phyloP scores from a whole-genome alignment of 2,113 vertebrate genomes.

The Xiphophorus maculatus region DNA sequence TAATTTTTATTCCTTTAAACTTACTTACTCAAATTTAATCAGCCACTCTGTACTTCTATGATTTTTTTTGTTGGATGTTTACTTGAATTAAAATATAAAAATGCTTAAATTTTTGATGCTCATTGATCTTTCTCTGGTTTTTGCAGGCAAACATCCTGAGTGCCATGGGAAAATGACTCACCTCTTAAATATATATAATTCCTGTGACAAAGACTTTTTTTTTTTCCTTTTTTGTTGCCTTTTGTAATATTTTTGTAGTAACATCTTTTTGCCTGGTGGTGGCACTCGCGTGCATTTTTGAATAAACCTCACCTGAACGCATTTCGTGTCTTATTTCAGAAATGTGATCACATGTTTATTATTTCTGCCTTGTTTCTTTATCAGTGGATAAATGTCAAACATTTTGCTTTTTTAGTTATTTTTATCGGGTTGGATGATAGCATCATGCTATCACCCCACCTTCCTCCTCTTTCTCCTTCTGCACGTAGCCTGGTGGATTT shows the following conservation, averaged over 20 bases:
- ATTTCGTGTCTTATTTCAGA: slow-evolving; percentile 21
- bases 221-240: background rate
- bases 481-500: slow-evolving; percentile 54
- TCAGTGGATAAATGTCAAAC: background rate
- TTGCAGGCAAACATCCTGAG: slow-evolving; percentile 80
- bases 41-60: no score
- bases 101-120: background rate
- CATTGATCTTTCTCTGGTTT: background rate
- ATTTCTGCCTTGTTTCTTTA: background rate
- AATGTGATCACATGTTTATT: background rate
- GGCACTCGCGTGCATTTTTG: slow-evolving; percentile 39
- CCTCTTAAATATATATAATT: slow-evolving; percentile 18
- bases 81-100: no score
- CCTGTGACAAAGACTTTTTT: background rate
- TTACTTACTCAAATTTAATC: no score
- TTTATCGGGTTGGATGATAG: background rate
- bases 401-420: background rate
- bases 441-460: slow-evolving; percentile 16
- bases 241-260: slow-evolving; percentile 58
- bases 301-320: slow-evolving; percentile 32
- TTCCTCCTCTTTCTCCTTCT: slow-evolving; percentile 3
- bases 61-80: no score
- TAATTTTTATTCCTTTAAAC: no score
- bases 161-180: slow-evolving; percentile 63
- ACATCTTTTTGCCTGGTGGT: slow-evolving; percentile 27